Evolutionary conservation across 2,888 invertebrate genomes (phyloP).

Genomic region (Gastracanthus pulcherrimus): DNA sequence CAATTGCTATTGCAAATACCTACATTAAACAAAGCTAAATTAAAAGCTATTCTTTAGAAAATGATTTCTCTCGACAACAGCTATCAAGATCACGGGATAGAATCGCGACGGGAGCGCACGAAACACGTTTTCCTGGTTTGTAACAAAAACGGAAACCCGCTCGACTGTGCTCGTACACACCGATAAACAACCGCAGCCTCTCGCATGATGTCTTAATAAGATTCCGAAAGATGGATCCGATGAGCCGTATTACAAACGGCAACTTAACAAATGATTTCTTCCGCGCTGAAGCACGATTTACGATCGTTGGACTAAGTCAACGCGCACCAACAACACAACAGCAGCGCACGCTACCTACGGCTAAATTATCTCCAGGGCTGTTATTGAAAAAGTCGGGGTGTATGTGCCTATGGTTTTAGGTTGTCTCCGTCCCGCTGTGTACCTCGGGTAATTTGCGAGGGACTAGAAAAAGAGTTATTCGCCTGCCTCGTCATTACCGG

Average conservation of each 20-base stretch:
- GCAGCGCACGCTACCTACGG: not conserved
- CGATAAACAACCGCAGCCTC: not conserved
- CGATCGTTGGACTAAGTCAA: not conserved
- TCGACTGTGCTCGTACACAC: too few relatives aligned
- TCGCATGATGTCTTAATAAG: constrained; percentile 13
- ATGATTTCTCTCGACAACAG: too few relatives aligned
- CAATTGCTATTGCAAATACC: too few relatives aligned
- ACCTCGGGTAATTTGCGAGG: too few relatives aligned
- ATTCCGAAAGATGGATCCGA: not conserved
- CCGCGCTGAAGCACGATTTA: not conserved
- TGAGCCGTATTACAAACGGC: too few relatives aligned
- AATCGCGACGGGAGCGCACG: not conserved
- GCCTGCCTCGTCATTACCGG: too few relatives aligned
- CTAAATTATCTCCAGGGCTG: not conserved
- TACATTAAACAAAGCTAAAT: too few relatives aligned
- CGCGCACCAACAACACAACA: not conserved
- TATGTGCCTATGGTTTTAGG: constrained; percentile 17
- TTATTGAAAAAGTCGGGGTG: constrained; percentile 1
- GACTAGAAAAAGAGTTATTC: too few relatives aligned
- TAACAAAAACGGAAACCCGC: not conserved
- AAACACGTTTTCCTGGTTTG: constrained; percentile 49
- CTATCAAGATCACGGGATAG: constrained; percentile 31
- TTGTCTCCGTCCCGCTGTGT: too few relatives aligned
- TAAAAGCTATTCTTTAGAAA: too few relatives aligned
- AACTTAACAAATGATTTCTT: not conserved